Evolutionary conservation across 1,140 invertebrate genomes (phyloP).

Genomic region (Danaus melanippus): DNA sequence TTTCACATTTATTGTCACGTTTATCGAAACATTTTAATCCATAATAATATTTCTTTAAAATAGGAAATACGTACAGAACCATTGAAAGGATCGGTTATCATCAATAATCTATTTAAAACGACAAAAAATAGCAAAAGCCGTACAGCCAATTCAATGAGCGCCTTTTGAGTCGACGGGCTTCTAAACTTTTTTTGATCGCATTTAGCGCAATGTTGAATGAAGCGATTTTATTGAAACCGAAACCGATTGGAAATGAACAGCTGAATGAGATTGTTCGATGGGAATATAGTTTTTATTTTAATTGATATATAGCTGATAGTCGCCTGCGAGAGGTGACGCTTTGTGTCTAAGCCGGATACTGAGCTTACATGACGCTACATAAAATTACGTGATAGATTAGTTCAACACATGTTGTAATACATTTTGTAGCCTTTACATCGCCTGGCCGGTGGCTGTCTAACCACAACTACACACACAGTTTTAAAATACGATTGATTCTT

Average conservation of each 20-base stretch:
- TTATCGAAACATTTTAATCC: no score
- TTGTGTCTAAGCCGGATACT: no score
- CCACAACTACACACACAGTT: no score
- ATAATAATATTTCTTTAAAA: constrained; percentile 2
- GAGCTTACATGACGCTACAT: no score
- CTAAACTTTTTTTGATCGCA: constrained; percentile 9
- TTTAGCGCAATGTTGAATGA: constrained; percentile 20
- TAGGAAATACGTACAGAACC: neutral
- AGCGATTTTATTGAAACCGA: constrained; percentile 26
- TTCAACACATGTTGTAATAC: no score
- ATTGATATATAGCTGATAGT: no score
- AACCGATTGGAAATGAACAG: constrained; percentile 17
- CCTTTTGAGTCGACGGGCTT: constrained; percentile 19
- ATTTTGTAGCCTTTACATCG: no score
- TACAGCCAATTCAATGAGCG: constrained; percentile 23
- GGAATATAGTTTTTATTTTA: constrained; percentile 4
- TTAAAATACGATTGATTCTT: no score
- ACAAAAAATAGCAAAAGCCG: constrained; percentile 11
- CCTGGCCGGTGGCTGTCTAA: no score
- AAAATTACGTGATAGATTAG: no score
- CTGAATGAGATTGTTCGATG: constrained; percentile 2
- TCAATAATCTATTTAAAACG: constrained; percentile 13
- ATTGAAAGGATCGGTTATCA: constrained; percentile 5
- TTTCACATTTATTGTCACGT: no score
- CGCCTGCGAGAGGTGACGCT: no score